A percentile compares a stretch with the other conserved stretches of the same genome.
These are phyloP conservation scores for Pseudomugil gertrudae DNA, from an alignment of 2,797 vertebrate species.

Conservation along the genomic window DNA sequence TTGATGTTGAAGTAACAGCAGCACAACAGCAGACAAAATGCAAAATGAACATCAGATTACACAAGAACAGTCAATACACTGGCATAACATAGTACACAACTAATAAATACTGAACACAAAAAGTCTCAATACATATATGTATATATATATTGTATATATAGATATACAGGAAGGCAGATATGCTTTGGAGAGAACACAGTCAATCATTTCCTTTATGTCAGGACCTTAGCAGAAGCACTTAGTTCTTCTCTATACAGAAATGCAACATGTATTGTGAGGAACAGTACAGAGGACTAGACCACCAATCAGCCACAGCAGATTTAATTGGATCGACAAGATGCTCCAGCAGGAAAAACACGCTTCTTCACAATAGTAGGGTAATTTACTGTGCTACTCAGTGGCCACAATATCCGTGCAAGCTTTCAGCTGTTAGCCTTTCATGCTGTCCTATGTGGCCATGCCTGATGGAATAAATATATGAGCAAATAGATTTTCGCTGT, in stretches of 20 bases:
- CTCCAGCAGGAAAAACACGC: slow-evolving; percentile 22
- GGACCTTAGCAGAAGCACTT: slow-evolving; percentile 50
- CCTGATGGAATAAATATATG: slow-evolving; percentile 3
- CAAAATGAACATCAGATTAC: slow-evolving; percentile 70
- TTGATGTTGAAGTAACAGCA: slow-evolving; percentile 71
- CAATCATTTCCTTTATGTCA: slow-evolving; percentile 37
- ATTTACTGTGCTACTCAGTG: slow-evolving; percentile 30
- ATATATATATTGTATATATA: slow-evolving; percentile 65
- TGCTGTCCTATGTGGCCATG: background rate
- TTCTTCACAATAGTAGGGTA: slow-evolving; percentile 19
- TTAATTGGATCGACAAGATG: slow-evolving; percentile 28
- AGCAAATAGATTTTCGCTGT: background rate
- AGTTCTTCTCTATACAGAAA: slow-evolving; percentile 49
- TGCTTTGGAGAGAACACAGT: slow-evolving; percentile 64
- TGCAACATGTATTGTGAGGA: slow-evolving; percentile 39
- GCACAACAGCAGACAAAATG: slow-evolving; percentile 71
- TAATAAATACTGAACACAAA: slow-evolving; percentile 73
- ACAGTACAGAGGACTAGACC: slow-evolving; percentile 25
- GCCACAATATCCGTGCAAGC: slow-evolving; percentile 11
- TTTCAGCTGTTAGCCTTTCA: slow-evolving; percentile 12
- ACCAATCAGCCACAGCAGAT: slow-evolving; percentile 33
- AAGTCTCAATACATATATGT: slow-evolving; percentile 72
- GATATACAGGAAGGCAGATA: slow-evolving; percentile 70
- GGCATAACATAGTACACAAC: slow-evolving; percentile 73
- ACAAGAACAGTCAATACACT: slow-evolving; percentile 72